Evolutionary conservation across 2,888 invertebrate genomes (phyloP).

Genomic region (Philereme transversata): DNA sequence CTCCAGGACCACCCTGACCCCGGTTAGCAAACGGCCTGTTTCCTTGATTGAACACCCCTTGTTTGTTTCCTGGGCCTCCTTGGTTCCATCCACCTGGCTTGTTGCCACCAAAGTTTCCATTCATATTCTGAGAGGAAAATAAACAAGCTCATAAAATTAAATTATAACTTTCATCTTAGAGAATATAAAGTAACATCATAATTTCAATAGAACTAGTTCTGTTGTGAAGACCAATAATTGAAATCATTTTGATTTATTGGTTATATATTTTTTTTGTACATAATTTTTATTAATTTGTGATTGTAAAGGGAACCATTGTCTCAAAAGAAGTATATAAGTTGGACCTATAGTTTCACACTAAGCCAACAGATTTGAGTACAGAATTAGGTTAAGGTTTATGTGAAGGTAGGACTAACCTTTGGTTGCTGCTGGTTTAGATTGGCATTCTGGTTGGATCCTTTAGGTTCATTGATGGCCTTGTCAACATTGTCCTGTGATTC

Average conservation of each 20-base stretch:
- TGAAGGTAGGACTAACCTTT: slow-evolving; percentile 36
- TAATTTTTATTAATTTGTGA: no score
- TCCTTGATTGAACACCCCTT: slow-evolving; percentile 49
- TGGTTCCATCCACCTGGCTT: slow-evolving; percentile 52
- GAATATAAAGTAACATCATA: no score
- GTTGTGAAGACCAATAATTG: no score
- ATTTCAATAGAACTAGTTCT: no score
- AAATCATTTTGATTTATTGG: no score
- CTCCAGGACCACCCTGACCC: slow-evolving; percentile 37
- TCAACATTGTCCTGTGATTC: slow-evolving; percentile 61
- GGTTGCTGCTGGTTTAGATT: slow-evolving; percentile 45
- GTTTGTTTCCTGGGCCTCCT: slow-evolving; percentile 54
- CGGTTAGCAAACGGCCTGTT: slow-evolving; percentile 53
- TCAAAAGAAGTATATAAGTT: no score
- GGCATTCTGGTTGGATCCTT: slow-evolving; percentile 55
- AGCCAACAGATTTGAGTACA: no score
- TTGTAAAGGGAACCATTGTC: no score
- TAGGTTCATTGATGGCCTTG: slow-evolving; percentile 51
- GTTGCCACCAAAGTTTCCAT: slow-evolving; percentile 70
- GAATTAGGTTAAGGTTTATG: neutral
- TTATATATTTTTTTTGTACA: no score
- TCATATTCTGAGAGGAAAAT: slow-evolving; percentile 56
- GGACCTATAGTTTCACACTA: no score
- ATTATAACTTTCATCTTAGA: no score
- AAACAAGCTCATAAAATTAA: neutral